A percentile compares a stretch with the other conserved stretches of the same genome.
Conservation (phyloP, 2,888 invertebrate genomes). For the Drosophila setosimentum region DNA sequence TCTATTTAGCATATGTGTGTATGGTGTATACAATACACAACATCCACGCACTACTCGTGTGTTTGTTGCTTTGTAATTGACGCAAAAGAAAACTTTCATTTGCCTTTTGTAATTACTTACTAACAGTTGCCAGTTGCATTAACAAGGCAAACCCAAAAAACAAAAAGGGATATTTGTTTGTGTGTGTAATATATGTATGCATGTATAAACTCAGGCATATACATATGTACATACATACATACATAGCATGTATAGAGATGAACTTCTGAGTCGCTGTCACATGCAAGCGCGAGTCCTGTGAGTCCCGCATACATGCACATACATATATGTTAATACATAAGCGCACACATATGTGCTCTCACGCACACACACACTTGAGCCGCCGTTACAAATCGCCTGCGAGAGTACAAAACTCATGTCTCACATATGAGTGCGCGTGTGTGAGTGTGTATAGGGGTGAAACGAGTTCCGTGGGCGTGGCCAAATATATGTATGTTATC, state of each 20-base stretch:
- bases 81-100: slow-evolving; percentile 61
- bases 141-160: slow-evolving; percentile 29
- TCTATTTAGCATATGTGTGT: background rate
- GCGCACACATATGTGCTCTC: slow-evolving; percentile 24
- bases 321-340: slow-evolving; percentile 38
- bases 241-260: slow-evolving; percentile 9
- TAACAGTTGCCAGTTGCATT: slow-evolving; percentile 50
- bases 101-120: slow-evolving; percentile 67
- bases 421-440: slow-evolving; percentile 4
- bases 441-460: slow-evolving; percentile 48
- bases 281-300: slow-evolving; percentile 48
- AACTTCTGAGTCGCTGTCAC: slow-evolving; percentile 41
- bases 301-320: slow-evolving; percentile 38
- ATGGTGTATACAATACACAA: background rate
- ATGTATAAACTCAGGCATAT: slow-evolving; percentile 5
- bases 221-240: background rate
- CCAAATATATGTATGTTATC: slow-evolving; percentile 28
- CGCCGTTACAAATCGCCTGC: slow-evolving; percentile 37
- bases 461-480: slow-evolving; percentile 63
- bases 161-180: background rate
- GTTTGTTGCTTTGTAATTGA: slow-evolving; percentile 30
- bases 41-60: slow-evolving; percentile 2
- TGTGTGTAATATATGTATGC: background rate
- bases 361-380: slow-evolving; percentile 17
- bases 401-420: slow-evolving; percentile 37